phyloP scores from a whole-genome alignment of 2,113 vertebrate species.

The Dicentrarchus labrax region DNA sequence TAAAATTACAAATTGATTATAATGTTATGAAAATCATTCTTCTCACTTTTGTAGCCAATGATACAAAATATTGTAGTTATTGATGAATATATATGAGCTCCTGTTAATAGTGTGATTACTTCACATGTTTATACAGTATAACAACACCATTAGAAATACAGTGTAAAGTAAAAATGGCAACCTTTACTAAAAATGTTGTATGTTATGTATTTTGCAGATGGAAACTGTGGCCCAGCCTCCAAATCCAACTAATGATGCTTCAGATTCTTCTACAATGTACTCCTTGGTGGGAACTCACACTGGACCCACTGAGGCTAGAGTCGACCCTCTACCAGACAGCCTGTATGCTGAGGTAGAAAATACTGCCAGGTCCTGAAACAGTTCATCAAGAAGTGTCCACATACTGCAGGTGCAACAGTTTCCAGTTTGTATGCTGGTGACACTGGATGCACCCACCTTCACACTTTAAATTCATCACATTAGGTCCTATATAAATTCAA shows the following conservation, averaged over 20 bases:
- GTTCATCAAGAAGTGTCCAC: no score
- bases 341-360: constrained; percentile 3
- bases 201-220: background rate
- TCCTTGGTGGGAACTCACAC: background rate
- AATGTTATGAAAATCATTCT: no score
- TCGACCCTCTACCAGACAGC: background rate
- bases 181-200: background rate
- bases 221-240: accelerated
- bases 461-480: no score
- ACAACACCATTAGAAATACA: background rate
- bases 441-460: no score
- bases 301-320: background rate
- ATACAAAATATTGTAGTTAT: no score
- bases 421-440: no score
- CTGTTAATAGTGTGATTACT: background rate
- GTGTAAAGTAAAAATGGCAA: background rate
- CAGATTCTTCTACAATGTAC: background rate
- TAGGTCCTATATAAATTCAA: no score
- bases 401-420: no score
- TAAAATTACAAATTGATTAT: background rate
- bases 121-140: background rate
- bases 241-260: background rate
- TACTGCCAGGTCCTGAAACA: background rate
- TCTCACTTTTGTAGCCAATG: no score
- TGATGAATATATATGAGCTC: no score